Evolutionary conservation across 2,888 invertebrate genomes (phyloP), one percentile per base, ranked within the genome.

Genomic region (Pammene aurita): DNA sequence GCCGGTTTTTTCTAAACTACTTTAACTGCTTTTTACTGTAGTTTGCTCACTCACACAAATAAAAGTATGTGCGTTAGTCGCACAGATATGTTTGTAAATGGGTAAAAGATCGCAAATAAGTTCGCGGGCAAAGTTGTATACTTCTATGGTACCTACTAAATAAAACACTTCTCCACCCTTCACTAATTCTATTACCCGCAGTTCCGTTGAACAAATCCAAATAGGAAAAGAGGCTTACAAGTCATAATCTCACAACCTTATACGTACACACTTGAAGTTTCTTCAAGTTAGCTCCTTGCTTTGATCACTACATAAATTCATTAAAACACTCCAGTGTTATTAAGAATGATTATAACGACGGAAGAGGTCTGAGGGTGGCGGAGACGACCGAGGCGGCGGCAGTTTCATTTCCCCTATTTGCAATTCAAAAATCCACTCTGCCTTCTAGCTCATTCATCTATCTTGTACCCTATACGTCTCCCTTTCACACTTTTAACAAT

Each of bases 351-450:
- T 90, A 88, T 89, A 83, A 86, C 81, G 79, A 82, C 85, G 87
- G 86, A 86, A 87, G 83, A 83, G 82, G 81, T 81, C 75, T 73
- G 75, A 80, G 83, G 84, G 85, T 79, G 81, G 84, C 78, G 76
- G 77, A 75, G 77, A 76, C 80, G 78, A 82, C 84, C 79, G 82
- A 84, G 82, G 82, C 83, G 78, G 82, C 81, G 83, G 88, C 82
- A 84, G 84, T 84, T 88, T 87, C 89, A 90, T 89, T 90, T 88
- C 84, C 85, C 85, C 85, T 78, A 92, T 92, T 92, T 90, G 91
- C 91, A 92, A 92, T 90, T 90, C 90, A 89, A 92, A 92, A 90
- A 89, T 87, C 84, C 81, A 84, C 85, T 86, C 80, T 81, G 84
- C 83, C 82, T 78, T 79, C 74, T 79, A 81, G 77, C 82, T 83